Evolutionary conservation across 2,888 invertebrate species (phyloP).

Genomic region (Anagyrus pseudococci): DNA sequence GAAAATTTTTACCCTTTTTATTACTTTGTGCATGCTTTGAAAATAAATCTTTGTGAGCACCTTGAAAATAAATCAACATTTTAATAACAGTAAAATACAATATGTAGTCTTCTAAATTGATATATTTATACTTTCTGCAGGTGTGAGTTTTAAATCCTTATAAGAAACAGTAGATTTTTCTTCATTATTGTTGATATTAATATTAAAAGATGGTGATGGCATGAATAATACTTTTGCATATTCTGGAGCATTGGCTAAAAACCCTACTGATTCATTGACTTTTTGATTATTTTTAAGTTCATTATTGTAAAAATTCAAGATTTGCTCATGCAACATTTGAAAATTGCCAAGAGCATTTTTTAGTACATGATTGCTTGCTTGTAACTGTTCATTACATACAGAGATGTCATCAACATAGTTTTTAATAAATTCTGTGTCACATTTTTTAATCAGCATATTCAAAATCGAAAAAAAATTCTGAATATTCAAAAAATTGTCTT

Average conservation of each 20-base stretch:
- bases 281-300: conserved; percentile 10
- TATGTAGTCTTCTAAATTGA: too few relatives aligned
- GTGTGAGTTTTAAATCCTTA: conserved; percentile 51
- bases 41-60: conserved; percentile 34
- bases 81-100: not conserved
- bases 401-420: conserved; percentile 43
- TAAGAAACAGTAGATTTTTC: conserved; percentile 41
- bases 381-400: conserved; percentile 45
- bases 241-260: conserved; percentile 25
- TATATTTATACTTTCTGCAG: conserved; percentile 52
- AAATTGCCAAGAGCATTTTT: conserved; percentile 43
- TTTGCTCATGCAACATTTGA: conserved; percentile 38
- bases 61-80: conserved; percentile 21
- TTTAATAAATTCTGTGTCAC: conserved; percentile 36
- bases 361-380: conserved; percentile 47
- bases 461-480: conserved; percentile 47
- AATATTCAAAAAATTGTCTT: conserved; percentile 45
- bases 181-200: conserved; percentile 43
- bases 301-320: conserved; percentile 24
- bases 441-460: conserved; percentile 41
- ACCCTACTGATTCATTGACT: conserved; percentile 17
- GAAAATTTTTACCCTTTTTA: conserved; percentile 14
- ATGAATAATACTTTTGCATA: conserved; percentile 48
- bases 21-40: conserved; percentile 31
- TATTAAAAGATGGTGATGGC: conserved; percentile 51